Percentiles rank a stretch among this genome's conserved stretches.
Evolutionary conservation across 2,797 vertebrate genomes (phyloP).

Genomic region (Propithecus perrieri): DNA sequence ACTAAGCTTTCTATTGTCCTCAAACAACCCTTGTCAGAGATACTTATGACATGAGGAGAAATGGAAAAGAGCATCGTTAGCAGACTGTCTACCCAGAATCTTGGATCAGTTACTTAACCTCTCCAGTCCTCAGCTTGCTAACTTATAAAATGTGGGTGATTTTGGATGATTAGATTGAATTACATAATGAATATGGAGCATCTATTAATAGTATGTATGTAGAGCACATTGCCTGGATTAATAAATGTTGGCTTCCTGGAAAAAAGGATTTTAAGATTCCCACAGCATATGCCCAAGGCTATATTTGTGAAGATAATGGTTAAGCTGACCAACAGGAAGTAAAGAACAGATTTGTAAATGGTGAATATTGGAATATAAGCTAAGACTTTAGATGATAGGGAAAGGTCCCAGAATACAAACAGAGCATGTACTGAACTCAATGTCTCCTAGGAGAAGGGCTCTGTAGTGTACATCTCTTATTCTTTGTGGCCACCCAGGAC

Average conservation of each 20-base stretch:
- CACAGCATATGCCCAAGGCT: not conserved
- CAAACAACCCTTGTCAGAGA: constrained; percentile 1
- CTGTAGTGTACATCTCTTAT: not conserved
- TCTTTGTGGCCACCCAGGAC: not conserved
- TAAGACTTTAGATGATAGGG: not conserved
- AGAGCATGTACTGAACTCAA: not conserved
- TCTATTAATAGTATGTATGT: not conserved
- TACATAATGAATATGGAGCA: not conserved
- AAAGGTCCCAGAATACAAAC: not conserved
- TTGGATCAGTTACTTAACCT: not conserved
- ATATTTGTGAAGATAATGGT: not conserved
- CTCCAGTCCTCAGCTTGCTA: not conserved
- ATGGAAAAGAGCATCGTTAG: not conserved
- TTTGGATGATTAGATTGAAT: not conserved
- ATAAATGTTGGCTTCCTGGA: not conserved
- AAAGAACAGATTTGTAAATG: not conserved
- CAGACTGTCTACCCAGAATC: not conserved
- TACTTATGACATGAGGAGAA: not conserved
- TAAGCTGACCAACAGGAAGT: not conserved
- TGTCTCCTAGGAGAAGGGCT: not conserved
- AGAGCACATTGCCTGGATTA: not conserved
- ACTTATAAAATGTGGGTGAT: not conserved
- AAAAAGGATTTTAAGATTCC: not conserved
- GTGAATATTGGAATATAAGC: not conserved
- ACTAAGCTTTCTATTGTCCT: not conserved